Evolutionary conservation across 2,888 invertebrate genomes (phyloP).

Genomic region (Podotricha telesiphe): DNA sequence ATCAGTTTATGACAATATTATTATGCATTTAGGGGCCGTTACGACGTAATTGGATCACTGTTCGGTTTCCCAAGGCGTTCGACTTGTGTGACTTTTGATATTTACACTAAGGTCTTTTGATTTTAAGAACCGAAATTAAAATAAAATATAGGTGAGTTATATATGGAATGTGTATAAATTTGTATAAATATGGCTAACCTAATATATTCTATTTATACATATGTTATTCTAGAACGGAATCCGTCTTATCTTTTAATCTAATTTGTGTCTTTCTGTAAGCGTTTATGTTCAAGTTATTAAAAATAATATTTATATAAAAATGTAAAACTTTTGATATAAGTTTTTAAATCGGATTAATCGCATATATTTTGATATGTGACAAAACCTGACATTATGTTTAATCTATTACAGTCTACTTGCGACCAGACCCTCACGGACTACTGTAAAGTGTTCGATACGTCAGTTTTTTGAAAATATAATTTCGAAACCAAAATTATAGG

Average conservation of each 20-base stretch:
- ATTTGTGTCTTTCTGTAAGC: background rate
- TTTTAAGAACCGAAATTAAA: conserved; percentile 26
- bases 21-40: conserved; percentile 39
- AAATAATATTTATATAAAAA: too few relatives aligned
- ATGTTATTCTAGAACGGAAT: background rate
- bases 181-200: background rate
- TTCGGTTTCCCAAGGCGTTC: conserved; percentile 39
- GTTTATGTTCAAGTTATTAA: too few relatives aligned
- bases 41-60: conserved; percentile 42
- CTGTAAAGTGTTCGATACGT: too few relatives aligned
- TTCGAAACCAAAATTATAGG: too few relatives aligned
- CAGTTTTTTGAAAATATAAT: too few relatives aligned
- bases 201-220: background rate
- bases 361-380: too few relatives aligned
- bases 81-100: conserved; percentile 41
- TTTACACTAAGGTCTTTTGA: conserved; percentile 38
- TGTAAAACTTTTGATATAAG: too few relatives aligned
- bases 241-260: background rate
- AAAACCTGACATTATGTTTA: too few relatives aligned
- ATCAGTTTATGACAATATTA: conserved; percentile 39
- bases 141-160: conserved; percentile 7
- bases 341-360: too few relatives aligned
- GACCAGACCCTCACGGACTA: too few relatives aligned
- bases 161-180: conserved; percentile 7
- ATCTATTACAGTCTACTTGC: too few relatives aligned